A percentile compares a stretch with the other conserved stretches of the same genome.
Conservation (phyloP, 2,888 invertebrate species). For the Lamellibrachia columna region DNA sequence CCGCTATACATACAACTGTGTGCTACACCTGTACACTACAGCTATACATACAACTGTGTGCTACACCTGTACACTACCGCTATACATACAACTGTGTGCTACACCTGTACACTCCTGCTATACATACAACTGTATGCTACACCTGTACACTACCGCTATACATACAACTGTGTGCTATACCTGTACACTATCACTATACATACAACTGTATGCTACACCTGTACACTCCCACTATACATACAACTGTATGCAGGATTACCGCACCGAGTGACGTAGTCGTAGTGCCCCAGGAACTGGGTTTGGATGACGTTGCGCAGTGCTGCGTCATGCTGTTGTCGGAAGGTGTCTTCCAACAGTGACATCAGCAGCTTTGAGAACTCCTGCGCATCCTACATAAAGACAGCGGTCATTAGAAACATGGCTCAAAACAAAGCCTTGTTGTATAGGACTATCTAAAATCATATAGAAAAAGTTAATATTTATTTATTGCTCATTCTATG, state of each 20-base stretch:
- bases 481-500: too few relatives aligned
- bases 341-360: constrained; percentile 70
- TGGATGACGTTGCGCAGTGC: constrained; percentile 58
- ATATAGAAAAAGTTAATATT: not conserved
- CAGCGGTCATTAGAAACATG: not conserved
- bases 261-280: constrained; percentile 68
- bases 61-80: not conserved
- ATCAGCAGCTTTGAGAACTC: constrained; percentile 75
- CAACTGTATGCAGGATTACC: constrained; percentile 36
- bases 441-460: not conserved
- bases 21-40: not conserved
- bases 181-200: not conserved
- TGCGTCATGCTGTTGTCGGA: constrained; percentile 62
- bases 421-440: not conserved
- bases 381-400: constrained; percentile 71
- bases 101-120: not conserved
- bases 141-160: not conserved
- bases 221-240: not conserved
- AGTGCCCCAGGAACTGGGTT: constrained; percentile 68
- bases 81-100: not conserved
- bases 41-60: not conserved
- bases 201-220: not conserved
- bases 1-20: not conserved
- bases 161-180: not conserved
- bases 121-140: not conserved